These are phyloP conservation scores for Athetis lepigone DNA, from an alignment of 2,888 invertebrate genomes.

Conservation along the genomic window DNA sequence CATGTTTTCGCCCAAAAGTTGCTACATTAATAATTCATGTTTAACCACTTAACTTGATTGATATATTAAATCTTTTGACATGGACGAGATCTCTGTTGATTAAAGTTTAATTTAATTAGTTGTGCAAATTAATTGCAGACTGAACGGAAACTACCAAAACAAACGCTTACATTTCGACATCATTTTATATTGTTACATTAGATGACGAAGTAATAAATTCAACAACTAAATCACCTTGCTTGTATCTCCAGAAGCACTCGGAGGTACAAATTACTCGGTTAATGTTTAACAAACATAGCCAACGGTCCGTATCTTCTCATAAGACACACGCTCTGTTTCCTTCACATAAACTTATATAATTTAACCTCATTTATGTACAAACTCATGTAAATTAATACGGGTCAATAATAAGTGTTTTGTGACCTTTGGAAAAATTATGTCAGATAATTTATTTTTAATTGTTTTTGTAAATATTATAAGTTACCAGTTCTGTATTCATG, in stretches of 20 bases:
- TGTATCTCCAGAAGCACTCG: conserved; percentile 35
- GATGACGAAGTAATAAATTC: conserved; percentile 28
- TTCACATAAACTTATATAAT: conserved; percentile 62
- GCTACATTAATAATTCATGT: neutral
- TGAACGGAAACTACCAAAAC: neutral
- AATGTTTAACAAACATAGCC: conserved; percentile 59
- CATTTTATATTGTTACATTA: conserved; percentile 26
- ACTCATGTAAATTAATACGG: conserved; percentile 57
- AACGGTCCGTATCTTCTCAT: conserved; percentile 64
- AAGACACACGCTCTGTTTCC: conserved; percentile 71
- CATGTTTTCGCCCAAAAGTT: conserved; percentile 19
- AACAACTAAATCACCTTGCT: conserved; percentile 34
- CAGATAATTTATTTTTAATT: conserved; percentile 10
- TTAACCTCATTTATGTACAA: conserved; percentile 41
- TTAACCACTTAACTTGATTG: conserved; percentile 8
- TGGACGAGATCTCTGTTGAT: conserved; percentile 5
- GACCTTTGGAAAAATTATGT: conserved; percentile 47
- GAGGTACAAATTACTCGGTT: conserved; percentile 52
- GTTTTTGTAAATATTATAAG: conserved; percentile 15
- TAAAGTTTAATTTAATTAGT: conserved; percentile 18
- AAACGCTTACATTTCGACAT: conserved; percentile 23
- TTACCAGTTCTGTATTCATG: too few relatives aligned
- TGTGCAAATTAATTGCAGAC: conserved; percentile 13
- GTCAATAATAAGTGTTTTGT: conserved; percentile 30
- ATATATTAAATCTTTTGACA: conserved; percentile 24